Evolutionary conservation across 2,888 invertebrate genomes (phyloP), one percentile per base, ranked within the genome.

Genomic region (Dendrolimus pini): DNA sequence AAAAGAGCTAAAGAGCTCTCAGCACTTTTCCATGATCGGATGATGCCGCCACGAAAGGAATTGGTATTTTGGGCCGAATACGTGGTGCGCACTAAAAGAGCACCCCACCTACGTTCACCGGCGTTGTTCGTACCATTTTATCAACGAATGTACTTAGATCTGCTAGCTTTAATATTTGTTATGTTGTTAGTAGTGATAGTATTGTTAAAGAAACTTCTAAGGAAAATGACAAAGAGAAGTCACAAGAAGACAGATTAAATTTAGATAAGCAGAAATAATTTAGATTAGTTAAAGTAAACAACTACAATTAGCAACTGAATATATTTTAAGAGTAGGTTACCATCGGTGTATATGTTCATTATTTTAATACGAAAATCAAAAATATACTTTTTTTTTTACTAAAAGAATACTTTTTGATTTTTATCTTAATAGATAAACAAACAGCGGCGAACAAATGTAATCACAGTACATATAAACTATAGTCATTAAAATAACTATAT

Each of bases 51-150:
- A 0, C 80, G 93, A 41, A 91, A 92, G 30, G 92, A 92, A 8
- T 90, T 95, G 9, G 81, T 93, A 9, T 93, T 93, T 83, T 95
- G 94, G 94, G 91, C 93, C 41, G 94, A 95, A 71, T 92, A 94
- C 71, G 92, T 94, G 1, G 92, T 91, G 0, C 82, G 89, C 41
- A 92, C 93, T 0, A 79, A 83, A 7, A 94, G 94, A 0, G 93
- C 93, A 0, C 86, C 83, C 1, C 89, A 94, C 69, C 72, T 92
- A 1, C 75, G 76, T 41, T 85, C 85, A 0, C 72, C 77, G 0
- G 82, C 80, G 0, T 56, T 82, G 1, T 54, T 71, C 30, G 63
- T 82, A 1, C 75, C 80, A 1, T 65, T 76, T 53, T 84, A 81
- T 62, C 77, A 85, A 60, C 80, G 78, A 59, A 82, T 93, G 1